Conservation (phyloP, 2,888 invertebrate genomes). For the Spatulosminthurus flaviceps region DNA sequence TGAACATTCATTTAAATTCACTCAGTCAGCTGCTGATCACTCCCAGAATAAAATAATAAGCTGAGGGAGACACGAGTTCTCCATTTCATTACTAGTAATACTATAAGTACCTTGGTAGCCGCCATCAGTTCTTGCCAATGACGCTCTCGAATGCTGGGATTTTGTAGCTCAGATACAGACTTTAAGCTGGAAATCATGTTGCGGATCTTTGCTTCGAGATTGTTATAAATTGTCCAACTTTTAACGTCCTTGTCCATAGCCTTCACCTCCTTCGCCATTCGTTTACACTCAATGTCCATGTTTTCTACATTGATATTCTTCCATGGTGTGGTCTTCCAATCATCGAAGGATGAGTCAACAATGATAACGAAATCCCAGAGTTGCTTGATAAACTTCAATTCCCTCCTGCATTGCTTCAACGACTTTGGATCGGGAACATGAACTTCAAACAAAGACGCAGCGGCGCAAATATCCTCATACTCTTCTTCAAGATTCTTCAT, state of each 20-base stretch:
- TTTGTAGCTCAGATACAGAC: slow-evolving; percentile 95
- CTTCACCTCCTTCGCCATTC: slow-evolving; percentile 93
- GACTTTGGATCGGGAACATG: slow-evolving; percentile 93
- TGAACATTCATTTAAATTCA: too few species aligned
- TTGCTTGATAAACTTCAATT: slow-evolving; percentile 79
- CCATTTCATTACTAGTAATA: too few species aligned
- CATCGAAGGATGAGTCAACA: slow-evolving; percentile 86
- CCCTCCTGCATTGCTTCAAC: slow-evolving; percentile 89
- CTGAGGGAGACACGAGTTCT: too few species aligned
- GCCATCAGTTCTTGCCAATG: slow-evolving; percentile 98
- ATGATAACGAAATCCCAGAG: slow-evolving; percentile 95
- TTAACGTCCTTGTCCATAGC: slow-evolving; percentile 96
- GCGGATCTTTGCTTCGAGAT: slow-evolving; percentile 90
- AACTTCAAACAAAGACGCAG: slow-evolving; percentile 93
- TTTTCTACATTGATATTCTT: slow-evolving; percentile 96
- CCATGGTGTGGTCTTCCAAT: slow-evolving; percentile 98
- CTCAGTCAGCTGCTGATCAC: too few species aligned
- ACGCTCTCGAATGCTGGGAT: slow-evolving; percentile 92
- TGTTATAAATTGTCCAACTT: slow-evolving; percentile 89
- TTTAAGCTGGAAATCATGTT: slow-evolving; percentile 95
- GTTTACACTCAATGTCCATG: slow-evolving; percentile 98
- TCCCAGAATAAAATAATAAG: too few species aligned
- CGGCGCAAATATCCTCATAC: slow-evolving; percentile 86
- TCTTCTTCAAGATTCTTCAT: slow-evolving; percentile 83
- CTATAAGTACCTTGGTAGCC: slow-evolving; percentile 85